Evolutionary conservation across 2,797 vertebrate genomes (phyloP).

Genomic region (Pipistrellus kuhlii): DNA sequence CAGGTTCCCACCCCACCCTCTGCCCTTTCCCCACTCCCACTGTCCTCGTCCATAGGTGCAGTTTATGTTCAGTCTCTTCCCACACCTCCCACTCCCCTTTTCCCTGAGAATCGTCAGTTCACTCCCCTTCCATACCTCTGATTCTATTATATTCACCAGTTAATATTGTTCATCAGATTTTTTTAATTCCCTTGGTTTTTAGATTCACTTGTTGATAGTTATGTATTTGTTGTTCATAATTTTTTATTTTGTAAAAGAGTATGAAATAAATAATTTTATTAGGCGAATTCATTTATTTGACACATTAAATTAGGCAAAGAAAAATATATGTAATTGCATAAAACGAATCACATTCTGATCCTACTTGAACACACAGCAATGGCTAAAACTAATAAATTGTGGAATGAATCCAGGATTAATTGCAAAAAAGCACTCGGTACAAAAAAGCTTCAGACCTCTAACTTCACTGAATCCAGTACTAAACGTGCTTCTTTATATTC

Average conservation of each 20-base stretch:
- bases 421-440: slow-evolving; percentile 82
- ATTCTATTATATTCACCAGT: too few species aligned
- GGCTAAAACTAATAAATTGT: slow-evolving; percentile 85
- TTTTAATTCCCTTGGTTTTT: too few species aligned
- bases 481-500: slow-evolving; percentile 91
- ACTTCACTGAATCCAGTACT: slow-evolving; percentile 94
- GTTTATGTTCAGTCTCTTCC: too few species aligned
- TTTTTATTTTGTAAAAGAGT: slow-evolving; percentile 53
- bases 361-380: slow-evolving; percentile 79
- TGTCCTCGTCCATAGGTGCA: too few species aligned
- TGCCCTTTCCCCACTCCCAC: too few species aligned
- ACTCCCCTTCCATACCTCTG: too few species aligned
- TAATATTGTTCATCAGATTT: too few species aligned
- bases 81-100: too few species aligned
- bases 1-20: too few species aligned
- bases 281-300: slow-evolving; percentile 84
- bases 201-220: too few species aligned
- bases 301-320: slow-evolving; percentile 81
- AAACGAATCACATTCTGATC: slow-evolving; percentile 81
- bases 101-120: too few species aligned
- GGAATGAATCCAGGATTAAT: slow-evolving; percentile 90
- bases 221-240: too few species aligned
- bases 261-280: slow-evolving; percentile 82
- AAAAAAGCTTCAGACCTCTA: slow-evolving; percentile 91
- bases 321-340: slow-evolving; percentile 78